Base-by-base conservation (phyloP, 2,797 vertebrate genomes). In the Mormyrops attenuatus region DNA sequence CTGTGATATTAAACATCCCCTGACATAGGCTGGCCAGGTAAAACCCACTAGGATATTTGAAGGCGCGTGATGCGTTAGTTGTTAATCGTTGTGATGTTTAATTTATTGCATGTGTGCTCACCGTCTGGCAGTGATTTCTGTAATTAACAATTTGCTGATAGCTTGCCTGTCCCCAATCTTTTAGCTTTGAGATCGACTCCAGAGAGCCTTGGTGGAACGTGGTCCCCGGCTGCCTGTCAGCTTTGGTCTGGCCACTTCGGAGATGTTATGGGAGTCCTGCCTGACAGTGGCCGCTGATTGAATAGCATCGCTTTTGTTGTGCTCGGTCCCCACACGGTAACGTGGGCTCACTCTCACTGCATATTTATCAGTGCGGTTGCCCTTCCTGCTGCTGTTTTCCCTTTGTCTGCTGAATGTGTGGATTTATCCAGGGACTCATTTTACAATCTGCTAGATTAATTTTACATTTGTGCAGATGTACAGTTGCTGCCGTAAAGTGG, bases 61-160 rank as follows among this genome's bases (percentile, higher is more conserved):
- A 38, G 85, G 55, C 13, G 34, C 91, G 89, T 92, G 93, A 93
- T 92, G 90, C 92, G 92, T 93, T 90, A 80, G 52, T 66, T 63
- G 87, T 38, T 91, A 92, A 92, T 87, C 90, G 89, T 88, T 57
- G 26, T 91, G 50, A 92, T 91, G 90, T 93, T 92, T 92, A 89
- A 94, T 91, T 90, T 88, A 91, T 91, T 89, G 90, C 89, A 90
- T 88, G 90, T 90, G 92, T 93, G 93, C 93, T 93, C 90, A 91
- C 91, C 90, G 89, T 90, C 86, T 92, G 88, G 47, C 50, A 85
- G 89, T 92, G 91, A 92, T 93, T 91, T 90, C 88, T 91, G 88
- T 93, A 93, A 94, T 93, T 90, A 93, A 90, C 60, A 91, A 90
- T 92, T 89, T 89, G 90, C 89, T 87, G 89, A 52, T 89, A 89